Evolutionary conservation across 92 coral and sea anemone species (phyloP), one percentile per base, ranked within the genome.

Genomic region (Actinostola sp.): DNA sequence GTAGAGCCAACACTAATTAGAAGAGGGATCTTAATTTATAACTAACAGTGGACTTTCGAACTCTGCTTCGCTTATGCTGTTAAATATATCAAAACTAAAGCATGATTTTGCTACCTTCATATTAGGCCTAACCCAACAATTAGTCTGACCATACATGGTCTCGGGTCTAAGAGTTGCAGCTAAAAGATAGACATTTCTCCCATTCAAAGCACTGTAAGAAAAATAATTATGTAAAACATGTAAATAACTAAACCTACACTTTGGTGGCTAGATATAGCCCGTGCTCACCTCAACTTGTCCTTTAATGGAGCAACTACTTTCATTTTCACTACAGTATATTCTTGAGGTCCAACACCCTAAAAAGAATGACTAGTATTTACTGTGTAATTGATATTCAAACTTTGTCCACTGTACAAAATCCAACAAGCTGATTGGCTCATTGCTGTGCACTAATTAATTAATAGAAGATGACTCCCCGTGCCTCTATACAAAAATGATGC

Each of bases 131-230:
- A 95, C 88, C 97, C 93, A 95, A 57, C 99, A 95, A 84, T 95
- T 95, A 20, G 99, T 95, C 38, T 95, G 99, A 13, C 99, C 99
- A 51, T 95, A 95, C 99, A 95, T 95, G 8, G 99, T 95, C 79
- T 95, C 99, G 21, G 99, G 99, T 68, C 99, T 82, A 36, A 95
- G 73, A 42, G 99, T 95, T 56, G 99, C 99, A 11, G 99, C 99
- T 31, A 95, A 74, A 25, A 95, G 82, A 50, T 76, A 91, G 38
- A 95, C 95, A 52, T 91, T 88, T 80, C 82, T 95, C 26, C 97
- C 99, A 45, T 82, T 57, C 35, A 95, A 78, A 8, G 86, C 66
- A 57, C 99, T 95, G 69, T 20, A 56, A 65, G 25, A 23, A 65
- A 24, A 56, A 17, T n/a, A n/a, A n/a, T n/a, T n/a, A n/a, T n/a